Percentiles rank a stretch among this genome's conserved stretches.
These are phyloP conservation scores for Mamestra configurata DNA, from an alignment of 1,140 invertebrate species.

Conservation along the genomic window DNA sequence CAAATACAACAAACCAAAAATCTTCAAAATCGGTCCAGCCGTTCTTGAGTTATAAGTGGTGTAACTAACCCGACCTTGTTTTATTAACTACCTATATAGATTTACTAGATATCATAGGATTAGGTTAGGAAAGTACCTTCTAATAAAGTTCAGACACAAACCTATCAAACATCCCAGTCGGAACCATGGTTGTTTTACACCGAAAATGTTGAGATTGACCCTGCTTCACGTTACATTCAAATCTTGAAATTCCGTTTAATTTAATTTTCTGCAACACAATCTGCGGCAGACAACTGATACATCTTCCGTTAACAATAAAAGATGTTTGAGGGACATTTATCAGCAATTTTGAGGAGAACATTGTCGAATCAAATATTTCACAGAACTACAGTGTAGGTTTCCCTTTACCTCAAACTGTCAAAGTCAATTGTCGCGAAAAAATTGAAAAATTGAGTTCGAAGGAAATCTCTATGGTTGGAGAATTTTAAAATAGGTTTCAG, in stretches of 20 bases:
- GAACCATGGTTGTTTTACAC: background rate
- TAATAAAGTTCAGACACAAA: background rate
- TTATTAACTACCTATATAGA: too few species aligned
- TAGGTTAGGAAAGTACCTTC: too few species aligned
- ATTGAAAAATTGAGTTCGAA: background rate
- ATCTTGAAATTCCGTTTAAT: background rate
- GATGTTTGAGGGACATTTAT: background rate
- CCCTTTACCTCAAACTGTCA: background rate
- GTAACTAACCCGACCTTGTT: too few species aligned
- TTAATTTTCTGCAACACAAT: slow-evolving; percentile 8
- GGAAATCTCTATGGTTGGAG: background rate
- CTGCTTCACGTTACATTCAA: background rate
- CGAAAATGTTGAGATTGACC: background rate
- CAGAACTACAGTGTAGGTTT: background rate
- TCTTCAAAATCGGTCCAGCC: too few species aligned
- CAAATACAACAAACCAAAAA: too few species aligned
- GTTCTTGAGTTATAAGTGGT: too few species aligned
- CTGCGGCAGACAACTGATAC: background rate
- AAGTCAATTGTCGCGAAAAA: background rate
- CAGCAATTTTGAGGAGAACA: slow-evolving; percentile 13
- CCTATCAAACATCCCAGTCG: background rate
- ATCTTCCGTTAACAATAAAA: background rate
- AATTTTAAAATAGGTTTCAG: too few species aligned
- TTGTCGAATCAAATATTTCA: background rate
- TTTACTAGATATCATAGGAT: too few species aligned